Evolutionary conservation across 2,888 invertebrate genomes (phyloP), one percentile per base, ranked within the genome.

Genomic region (Netelia melanura): DNA sequence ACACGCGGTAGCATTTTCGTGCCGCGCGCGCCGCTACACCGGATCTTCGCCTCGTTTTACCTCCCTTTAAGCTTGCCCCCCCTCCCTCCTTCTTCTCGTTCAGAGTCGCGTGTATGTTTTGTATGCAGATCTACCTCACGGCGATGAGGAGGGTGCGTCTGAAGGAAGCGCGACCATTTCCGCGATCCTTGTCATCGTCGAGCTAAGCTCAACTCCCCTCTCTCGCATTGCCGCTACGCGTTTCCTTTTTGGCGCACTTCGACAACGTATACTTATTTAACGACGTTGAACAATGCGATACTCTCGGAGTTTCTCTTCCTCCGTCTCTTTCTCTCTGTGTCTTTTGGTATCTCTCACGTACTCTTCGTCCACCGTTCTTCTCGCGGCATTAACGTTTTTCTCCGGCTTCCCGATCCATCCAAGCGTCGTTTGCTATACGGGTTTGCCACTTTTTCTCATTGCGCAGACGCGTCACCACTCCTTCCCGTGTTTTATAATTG

Each of bases 91-190:
- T 17, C 56, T 23, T 56, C 54, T 10, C 48, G 74, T 56, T 56
- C 1, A 44, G 11, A 5, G 75, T 67, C 71, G 71, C 83, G 67
- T 83, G 83, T 56, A 72, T 58, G 81, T 82, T 88, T 90, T 90
- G 89, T 90, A 91, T 91, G 90, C 89, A 91, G 90, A 91, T 89
- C 9, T 14, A 23, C 6, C 38, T 3, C 38, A 17, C 87, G 86
- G 62, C 23, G 62, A 52, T 25, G n/a, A 67, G n/a, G 43, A 17
- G 38, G 64, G 43, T 65, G 65, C 44, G 65, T 25, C 30, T 67
- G 17, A 61, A n/a, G 62, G 62, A 65, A 56, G 52, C 30, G 52
- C 38, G 58, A 48, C 25, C 43, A 11, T 43, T 17, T 17, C 23
- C 65, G 56, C 68, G n/a, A 72, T 68, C 21, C 38, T 43, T 54